Evolutionary conservation across 2,888 invertebrate species (phyloP).

Genomic region (Ethmia dodecea): DNA sequence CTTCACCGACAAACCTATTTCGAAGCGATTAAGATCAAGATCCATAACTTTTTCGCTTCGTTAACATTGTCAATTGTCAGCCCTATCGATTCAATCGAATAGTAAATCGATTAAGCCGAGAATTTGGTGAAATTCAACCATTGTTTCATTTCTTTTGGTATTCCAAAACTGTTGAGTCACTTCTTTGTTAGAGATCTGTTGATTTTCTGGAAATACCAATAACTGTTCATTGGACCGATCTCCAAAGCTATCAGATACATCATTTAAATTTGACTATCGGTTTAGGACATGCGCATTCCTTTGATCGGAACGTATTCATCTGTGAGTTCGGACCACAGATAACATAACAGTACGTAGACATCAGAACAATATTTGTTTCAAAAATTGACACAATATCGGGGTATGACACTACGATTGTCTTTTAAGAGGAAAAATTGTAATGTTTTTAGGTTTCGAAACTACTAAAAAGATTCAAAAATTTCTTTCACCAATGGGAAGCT

Average conservation of each 20-base stretch:
- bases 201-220: neutral
- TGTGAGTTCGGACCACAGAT: too few relatives aligned
- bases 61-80: constrained; percentile 15
- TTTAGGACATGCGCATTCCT: constrained; percentile 28
- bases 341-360: too few relatives aligned
- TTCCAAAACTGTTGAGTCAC: constrained; percentile 25
- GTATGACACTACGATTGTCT: too few relatives aligned
- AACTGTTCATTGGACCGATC: constrained; percentile 1
- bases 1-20: too few relatives aligned
- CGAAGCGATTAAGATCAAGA: too few relatives aligned
- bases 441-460: neutral
- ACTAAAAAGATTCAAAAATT: neutral
- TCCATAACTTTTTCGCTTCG: constrained; percentile 12
- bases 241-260: constrained; percentile 4
- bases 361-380: constrained; percentile 13
- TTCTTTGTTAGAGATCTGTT: constrained; percentile 14
- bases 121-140: constrained; percentile 42
- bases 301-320: constrained; percentile 40
- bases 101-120: constrained; percentile 16
- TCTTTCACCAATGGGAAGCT: too few relatives aligned
- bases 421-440: neutral
- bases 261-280: constrained; percentile 19
- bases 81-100: constrained; percentile 14
- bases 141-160: constrained; percentile 35
- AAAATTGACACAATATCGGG: neutral